Conservation (phyloP, 2,888 invertebrate species). For the Leucozona laternaria region DNA sequence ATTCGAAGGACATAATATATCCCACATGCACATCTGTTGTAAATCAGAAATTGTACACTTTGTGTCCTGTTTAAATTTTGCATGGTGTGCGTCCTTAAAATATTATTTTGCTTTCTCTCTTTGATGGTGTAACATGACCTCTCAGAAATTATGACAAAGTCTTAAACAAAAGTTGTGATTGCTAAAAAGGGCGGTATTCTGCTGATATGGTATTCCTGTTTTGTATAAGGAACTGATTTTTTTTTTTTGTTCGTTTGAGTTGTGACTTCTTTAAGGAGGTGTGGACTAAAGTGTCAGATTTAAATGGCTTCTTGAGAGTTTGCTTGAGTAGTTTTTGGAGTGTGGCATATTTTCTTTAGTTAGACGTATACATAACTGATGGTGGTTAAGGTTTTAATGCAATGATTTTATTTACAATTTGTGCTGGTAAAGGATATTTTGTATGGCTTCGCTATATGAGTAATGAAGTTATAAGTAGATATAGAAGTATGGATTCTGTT, state of each 20-base stretch:
- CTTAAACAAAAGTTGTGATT: constrained; percentile 65
- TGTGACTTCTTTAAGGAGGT: constrained; percentile 48
- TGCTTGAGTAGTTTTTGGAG: constrained; percentile 54
- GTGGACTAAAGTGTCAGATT: constrained; percentile 60
- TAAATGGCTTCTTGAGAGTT: constrained; percentile 68
- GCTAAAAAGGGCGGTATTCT: constrained; percentile 25
- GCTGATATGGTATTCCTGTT: constrained; percentile 58
- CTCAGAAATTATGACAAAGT: constrained; percentile 61
- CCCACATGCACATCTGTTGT: constrained; percentile 72
- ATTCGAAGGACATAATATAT: constrained; percentile 60
- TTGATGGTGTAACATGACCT: constrained; percentile 52
- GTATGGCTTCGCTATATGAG: constrained; percentile 35
- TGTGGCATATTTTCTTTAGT: constrained; percentile 39
- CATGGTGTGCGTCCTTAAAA: constrained; percentile 20
- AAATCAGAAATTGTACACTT: constrained; percentile 70
- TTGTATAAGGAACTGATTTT: constrained; percentile 36
- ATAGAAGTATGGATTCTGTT: constrained; percentile 11
- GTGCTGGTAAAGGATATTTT: constrained; percentile 21
- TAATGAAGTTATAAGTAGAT: constrained; percentile 19
- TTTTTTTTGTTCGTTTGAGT: neutral
- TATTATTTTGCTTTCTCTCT: neutral
- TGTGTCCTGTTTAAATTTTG: constrained; percentile 58
- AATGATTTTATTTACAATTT: constrained; percentile 7
- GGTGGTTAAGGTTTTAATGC: neutral
- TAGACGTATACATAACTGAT: neutral